phyloP scores from a whole-genome alignment of 2,113 vertebrate species.

The Daboia siamensis region DNA sequence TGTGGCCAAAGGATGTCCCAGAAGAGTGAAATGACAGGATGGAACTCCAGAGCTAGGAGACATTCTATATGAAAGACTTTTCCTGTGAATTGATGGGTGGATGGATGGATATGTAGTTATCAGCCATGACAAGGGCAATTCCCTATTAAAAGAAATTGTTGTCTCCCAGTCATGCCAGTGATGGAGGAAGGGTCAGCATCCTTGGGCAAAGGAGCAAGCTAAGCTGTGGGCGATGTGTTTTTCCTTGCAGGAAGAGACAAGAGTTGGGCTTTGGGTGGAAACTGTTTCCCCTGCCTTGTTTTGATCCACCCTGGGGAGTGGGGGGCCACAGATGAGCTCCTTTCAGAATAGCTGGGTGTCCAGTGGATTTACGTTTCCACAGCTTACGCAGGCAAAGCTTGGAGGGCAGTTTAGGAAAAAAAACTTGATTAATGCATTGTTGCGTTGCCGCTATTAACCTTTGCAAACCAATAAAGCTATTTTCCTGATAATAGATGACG shows the following conservation, averaged over 20 bases:
- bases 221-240: not conserved
- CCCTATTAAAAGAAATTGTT: not conserved
- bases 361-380: not conserved
- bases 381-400: not conserved
- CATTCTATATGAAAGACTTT: not conserved
- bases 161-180: not conserved
- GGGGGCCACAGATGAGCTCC: not conserved
- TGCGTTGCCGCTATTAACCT: not conserved
- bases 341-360: not conserved
- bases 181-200: not conserved
- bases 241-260: not conserved
- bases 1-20: not conserved
- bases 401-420: not conserved
- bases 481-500: not conserved
- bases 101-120: not conserved
- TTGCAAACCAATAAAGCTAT: not conserved
- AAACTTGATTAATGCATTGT: not conserved
- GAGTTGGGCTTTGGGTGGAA: not conserved
- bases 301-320: rapidly evolving
- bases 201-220: not conserved
- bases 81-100: not conserved
- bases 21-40: not conserved
- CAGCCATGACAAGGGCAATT: not conserved
- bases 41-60: not conserved
- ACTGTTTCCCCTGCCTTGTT: not conserved